Percentiles rank a stretch among this genome's conserved stretches.
Evolutionary conservation across 2,888 invertebrate genomes (phyloP).

Genomic region (Tanypteryx hageni): DNA sequence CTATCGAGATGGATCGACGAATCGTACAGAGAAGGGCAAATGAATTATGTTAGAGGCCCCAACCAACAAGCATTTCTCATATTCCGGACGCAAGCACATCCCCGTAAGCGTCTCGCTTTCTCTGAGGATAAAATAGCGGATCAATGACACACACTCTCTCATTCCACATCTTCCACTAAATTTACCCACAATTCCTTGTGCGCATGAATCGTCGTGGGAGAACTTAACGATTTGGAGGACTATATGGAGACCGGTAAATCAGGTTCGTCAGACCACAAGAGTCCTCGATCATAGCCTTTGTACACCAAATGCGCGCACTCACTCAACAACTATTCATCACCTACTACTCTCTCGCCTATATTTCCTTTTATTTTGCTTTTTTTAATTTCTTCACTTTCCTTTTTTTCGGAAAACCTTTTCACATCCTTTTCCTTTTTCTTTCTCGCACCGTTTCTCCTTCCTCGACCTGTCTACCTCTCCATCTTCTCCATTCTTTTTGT

Average conservation of each 20-base stretch:
- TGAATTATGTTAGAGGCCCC: too few relatives aligned
- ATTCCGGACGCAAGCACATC: too few relatives aligned
- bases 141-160: not conserved
- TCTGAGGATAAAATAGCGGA: too few relatives aligned
- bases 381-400: not conserved
- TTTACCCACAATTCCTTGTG: not conserved
- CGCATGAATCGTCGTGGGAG: not conserved
- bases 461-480: too few relatives aligned
- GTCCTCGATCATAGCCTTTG: not conserved
- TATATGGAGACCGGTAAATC: not conserved
- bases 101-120: too few relatives aligned
- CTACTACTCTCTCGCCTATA: not conserved
- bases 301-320: not conserved
- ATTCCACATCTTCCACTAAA: not conserved
- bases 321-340: not conserved
- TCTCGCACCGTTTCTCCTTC: not conserved
- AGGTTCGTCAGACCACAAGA: not conserved
- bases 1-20: too few relatives aligned
- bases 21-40: too few relatives aligned
- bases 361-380: too few relatives aligned
- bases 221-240: not conserved
- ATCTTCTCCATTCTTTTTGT: too few relatives aligned
- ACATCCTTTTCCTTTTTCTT: not conserved
- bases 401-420: too few relatives aligned
- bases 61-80: too few relatives aligned